A percentile compares a stretch with the other conserved stretches of the same genome.
phyloP scores from a whole-genome alignment of 2,797 vertebrate species.

The Propithecus deckenii region DNA sequence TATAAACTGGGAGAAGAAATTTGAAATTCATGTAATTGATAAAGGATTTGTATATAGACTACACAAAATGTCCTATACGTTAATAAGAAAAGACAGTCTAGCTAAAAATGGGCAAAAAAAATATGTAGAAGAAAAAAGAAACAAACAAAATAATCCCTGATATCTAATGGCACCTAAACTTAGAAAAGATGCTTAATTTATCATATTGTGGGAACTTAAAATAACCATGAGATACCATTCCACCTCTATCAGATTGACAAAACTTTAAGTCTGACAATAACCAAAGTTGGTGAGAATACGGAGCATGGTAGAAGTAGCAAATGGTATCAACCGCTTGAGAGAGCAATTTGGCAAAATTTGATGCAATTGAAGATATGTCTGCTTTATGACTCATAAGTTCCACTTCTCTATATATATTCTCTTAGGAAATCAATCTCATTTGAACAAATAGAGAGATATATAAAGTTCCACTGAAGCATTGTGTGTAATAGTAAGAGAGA shows the following conservation, averaged over 20 bases:
- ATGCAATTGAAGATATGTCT: neutral
- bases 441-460: neutral
- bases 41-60: neutral
- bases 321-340: neutral
- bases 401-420: neutral
- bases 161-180: neutral
- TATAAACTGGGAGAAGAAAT: conserved; percentile 9
- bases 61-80: neutral
- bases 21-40: neutral
- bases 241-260: neutral
- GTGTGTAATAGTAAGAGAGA: neutral
- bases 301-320: neutral
- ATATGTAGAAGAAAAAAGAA: neutral
- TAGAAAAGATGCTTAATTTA: neutral
- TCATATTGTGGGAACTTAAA: neutral
- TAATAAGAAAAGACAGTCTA: neutral
- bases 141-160: neutral
- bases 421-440: neutral
- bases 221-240: neutral
- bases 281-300: neutral
- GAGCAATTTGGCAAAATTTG: neutral
- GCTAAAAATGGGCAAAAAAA: neutral
- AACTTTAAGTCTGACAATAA: neutral
- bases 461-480: neutral
- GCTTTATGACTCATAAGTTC: neutral